Percentiles rank a stretch among this genome's conserved stretches.
Conservation (phyloP, 2,113 vertebrate species). For the Pheucticus melanocephalus region DNA sequence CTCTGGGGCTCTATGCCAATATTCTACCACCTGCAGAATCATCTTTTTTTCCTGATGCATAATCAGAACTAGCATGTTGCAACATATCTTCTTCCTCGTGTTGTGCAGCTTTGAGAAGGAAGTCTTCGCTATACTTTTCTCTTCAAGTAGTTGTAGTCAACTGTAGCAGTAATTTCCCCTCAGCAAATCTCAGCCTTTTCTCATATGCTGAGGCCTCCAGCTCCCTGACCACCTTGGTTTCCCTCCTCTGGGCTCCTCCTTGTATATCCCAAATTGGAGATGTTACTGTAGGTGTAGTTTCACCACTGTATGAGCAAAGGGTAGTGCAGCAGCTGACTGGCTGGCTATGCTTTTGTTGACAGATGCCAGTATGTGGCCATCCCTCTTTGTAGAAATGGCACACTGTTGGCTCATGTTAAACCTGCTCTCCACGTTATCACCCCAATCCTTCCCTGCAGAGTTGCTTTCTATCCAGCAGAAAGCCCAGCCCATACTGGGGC, state of each 20-base stretch:
- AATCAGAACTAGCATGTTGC: background rate
- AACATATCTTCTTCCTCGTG: background rate
- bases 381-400: background rate
- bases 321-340: background rate
- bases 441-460: background rate
- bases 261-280: background rate
- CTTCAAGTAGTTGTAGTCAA: background rate
- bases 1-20: background rate
- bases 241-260: background rate
- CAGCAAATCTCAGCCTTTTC: background rate
- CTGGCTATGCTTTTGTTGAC: background rate
- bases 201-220: background rate
- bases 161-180: background rate
- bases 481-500: background rate
- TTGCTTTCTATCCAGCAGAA: background rate
- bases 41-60: background rate
- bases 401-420: background rate
- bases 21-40: background rate
- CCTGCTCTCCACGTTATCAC: background rate
- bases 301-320: background rate
- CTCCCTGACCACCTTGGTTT: background rate
- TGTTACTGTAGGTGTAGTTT: background rate
- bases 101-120: background rate
- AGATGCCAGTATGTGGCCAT: background rate
- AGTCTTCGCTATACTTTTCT: background rate